Conservation (phyloP, 2,113 vertebrate genomes). For the Neodontobutis hainanensis region DNA sequence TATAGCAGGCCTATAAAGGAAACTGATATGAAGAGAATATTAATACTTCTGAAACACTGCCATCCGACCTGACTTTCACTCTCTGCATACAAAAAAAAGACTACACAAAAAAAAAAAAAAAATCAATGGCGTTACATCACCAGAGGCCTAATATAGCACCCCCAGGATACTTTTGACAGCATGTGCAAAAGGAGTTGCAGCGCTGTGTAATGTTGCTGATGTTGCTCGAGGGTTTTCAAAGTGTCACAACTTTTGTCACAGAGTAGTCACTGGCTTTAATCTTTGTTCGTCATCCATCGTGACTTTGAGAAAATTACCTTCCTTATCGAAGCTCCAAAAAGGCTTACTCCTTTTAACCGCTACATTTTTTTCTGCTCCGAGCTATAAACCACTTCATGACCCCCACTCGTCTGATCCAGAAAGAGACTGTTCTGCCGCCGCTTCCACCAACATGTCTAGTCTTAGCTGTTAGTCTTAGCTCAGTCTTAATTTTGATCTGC, state of each 20-base stretch:
- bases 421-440: background rate
- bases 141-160: conserved; percentile 16
- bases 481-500: background rate
- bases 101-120: conserved; percentile 14
- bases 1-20: conserved; percentile 8
- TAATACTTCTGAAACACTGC: background rate
- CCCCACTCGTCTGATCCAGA: background rate
- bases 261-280: background rate
- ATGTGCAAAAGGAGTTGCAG: conserved; percentile 23
- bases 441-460: background rate
- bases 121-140: conserved; percentile 21
- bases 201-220: conserved; percentile 8
- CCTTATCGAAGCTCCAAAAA: conserved; percentile 13
- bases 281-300: conserved; percentile 2
- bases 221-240: conserved; percentile 14
- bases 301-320: conserved; percentile 10
- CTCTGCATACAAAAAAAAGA: background rate
- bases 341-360: conserved; percentile 3
- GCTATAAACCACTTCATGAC: background rate
- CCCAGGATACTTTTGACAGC: conserved; percentile 33
- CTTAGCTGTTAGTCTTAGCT: background rate
- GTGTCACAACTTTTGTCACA: conserved; percentile 17
- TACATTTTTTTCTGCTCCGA: conserved; percentile 4
- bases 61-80: conserved; percentile 12
- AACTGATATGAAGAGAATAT: conserved; percentile 13